A percentile compares a stretch with the other conserved stretches of the same genome.
Evolutionary conservation across 1,140 invertebrate species (phyloP).

Genomic region (Macrotrachela quadricornifera): DNA sequence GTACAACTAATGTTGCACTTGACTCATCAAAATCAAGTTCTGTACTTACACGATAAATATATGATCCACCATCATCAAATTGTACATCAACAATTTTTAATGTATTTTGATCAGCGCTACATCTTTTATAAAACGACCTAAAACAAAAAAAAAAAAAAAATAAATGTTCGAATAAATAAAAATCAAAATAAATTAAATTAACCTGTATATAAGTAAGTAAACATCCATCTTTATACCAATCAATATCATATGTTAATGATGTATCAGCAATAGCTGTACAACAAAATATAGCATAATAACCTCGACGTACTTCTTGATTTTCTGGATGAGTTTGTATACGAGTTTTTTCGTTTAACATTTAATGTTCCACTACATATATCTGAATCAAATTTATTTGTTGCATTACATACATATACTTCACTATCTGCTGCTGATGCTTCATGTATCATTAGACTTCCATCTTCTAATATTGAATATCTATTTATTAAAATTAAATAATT

Average conservation of each 20-base stretch:
- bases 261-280: conserved; percentile 6
- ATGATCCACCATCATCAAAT: conserved; percentile 7
- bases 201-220: conserved; percentile 6
- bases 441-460: too few species aligned
- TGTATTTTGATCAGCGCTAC: conserved; percentile 3
- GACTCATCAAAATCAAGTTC: conserved; percentile 1
- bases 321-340: conserved; percentile 1
- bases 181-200: too few species aligned
- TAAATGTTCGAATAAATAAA: too few species aligned
- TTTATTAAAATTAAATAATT: too few species aligned
- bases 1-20: conserved; percentile 7
- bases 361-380: neutral
- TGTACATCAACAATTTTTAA: conserved; percentile 7
- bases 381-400: conserved; percentile 4
- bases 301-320: conserved; percentile 6
- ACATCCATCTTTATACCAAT: conserved; percentile 8
- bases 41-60: conserved; percentile 6
- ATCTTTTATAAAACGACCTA: conserved; percentile 7
- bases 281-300: conserved; percentile 5
- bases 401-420: conserved; percentile 3
- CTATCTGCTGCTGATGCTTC: neutral
- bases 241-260: neutral
- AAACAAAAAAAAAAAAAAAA: too few species aligned
- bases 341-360: conserved; percentile 7
- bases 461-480: too few species aligned